Percentiles rank a stretch among this genome's conserved stretches.
phyloP scores from a whole-genome alignment of 2,888 invertebrate species.

The Cephus sareptanus region DNA sequence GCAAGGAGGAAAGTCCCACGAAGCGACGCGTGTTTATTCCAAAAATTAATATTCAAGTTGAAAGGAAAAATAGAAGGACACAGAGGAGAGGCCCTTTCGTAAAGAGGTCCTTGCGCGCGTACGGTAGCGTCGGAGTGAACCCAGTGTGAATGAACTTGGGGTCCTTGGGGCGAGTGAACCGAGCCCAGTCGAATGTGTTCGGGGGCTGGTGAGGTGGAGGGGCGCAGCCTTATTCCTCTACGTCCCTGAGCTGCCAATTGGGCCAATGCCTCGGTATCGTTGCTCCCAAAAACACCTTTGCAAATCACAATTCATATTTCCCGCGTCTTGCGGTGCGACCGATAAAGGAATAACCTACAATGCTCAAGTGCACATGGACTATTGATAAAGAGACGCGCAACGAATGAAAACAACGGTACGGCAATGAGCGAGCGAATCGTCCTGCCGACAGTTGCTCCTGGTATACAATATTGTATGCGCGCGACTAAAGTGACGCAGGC shows the following conservation, averaged over 20 bases:
- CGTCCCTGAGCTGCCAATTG: slow-evolving; percentile 43
- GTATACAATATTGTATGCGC: background rate
- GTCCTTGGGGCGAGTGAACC: slow-evolving; percentile 1
- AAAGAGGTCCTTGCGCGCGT: background rate
- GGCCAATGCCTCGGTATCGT: slow-evolving; percentile 38
- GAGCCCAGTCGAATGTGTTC: slow-evolving; percentile 14
- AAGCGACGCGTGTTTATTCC: background rate
- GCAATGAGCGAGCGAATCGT: background rate
- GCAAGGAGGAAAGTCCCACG: background rate
- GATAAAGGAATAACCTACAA: background rate
- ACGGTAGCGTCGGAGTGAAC: background rate
- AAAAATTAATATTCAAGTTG: background rate
- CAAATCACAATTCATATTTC: background rate
- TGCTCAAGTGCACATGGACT: background rate
- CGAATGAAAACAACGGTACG: background rate
- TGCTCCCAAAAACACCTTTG: slow-evolving; percentile 2
- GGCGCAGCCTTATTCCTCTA: background rate
- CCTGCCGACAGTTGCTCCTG: background rate
- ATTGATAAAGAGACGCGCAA: background rate
- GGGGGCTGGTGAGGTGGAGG: slow-evolving; percentile 5
- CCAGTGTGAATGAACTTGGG: background rate
- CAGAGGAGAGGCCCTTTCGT: background rate
- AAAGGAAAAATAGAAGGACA: background rate
- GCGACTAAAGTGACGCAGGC: background rate
- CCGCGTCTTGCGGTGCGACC: background rate